A percentile compares a stretch with the other conserved stretches of the same genome.
Conservation (phyloP, 2,113 vertebrate genomes). For the Rhipidura dahli region DNA sequence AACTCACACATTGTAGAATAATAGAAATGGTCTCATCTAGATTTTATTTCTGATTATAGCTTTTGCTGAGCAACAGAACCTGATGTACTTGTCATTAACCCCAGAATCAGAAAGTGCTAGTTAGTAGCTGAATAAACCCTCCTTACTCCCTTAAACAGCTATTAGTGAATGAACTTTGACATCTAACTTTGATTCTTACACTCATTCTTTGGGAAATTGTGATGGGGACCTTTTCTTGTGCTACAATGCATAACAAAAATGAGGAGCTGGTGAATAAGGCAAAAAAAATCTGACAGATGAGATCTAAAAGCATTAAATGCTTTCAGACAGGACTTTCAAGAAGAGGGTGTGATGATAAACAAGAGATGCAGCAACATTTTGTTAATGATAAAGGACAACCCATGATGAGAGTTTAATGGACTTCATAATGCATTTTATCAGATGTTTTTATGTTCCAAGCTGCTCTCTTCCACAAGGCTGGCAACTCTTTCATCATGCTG, state of each 20-base stretch:
- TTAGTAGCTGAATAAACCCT: background rate
- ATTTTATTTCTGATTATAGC: background rate
- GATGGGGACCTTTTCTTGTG: background rate
- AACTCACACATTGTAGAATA: background rate
- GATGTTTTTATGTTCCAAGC: background rate
- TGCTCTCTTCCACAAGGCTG: background rate
- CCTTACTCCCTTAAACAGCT: background rate
- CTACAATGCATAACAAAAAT: background rate
- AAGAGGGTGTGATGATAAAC: background rate
- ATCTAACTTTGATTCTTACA: background rate
- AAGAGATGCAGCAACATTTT: background rate
- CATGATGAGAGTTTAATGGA: background rate
- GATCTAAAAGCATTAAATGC: background rate
- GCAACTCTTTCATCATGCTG: background rate
- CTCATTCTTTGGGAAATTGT: background rate
- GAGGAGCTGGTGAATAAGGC: background rate
- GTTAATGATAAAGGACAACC: background rate
- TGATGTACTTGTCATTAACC: background rate
- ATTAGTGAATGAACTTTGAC: background rate
- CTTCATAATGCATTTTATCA: background rate
- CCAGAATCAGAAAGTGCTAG: background rate
- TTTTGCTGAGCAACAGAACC: background rate
- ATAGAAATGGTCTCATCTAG: background rate
- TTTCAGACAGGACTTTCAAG: background rate
- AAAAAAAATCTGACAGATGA: background rate